These are phyloP conservation scores for Pemphredon lugubris DNA, from an alignment of 2,888 invertebrate genomes.

Conservation along the genomic window DNA sequence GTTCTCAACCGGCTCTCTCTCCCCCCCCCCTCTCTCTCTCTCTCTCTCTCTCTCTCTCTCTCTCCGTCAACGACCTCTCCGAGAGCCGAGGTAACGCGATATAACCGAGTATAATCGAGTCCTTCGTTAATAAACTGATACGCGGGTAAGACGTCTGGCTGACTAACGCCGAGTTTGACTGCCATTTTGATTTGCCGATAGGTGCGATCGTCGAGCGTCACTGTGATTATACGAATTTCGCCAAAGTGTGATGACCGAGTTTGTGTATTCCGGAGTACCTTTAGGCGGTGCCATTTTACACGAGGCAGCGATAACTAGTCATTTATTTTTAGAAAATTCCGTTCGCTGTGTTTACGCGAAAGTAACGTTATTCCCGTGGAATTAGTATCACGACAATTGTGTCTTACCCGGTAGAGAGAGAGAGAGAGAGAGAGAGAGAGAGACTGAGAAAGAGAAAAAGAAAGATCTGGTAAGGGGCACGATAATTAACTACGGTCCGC, in stretches of 20 bases:
- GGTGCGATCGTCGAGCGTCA: background rate
- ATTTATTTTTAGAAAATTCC: too few relatives aligned
- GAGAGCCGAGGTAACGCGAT: background rate
- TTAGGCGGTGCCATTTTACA: too few relatives aligned
- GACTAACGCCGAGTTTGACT: background rate
- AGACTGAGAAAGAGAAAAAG: too few relatives aligned
- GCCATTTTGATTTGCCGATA: background rate
- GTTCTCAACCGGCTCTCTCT: constrained; percentile 74
- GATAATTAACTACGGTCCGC: constrained; percentile 61
- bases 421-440: too few relatives aligned
- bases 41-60: constrained; percentile 39
- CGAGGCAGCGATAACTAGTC: too few relatives aligned
- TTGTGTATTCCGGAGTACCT: too few relatives aligned
- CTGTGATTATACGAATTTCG: background rate
- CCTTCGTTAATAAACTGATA: constrained; percentile 11
- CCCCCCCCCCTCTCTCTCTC: constrained; percentile 37
- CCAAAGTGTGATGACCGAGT: too few relatives aligned
- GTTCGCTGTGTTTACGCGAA: too few relatives aligned
- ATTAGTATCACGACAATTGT: too few relatives aligned
- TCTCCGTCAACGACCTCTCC: constrained; percentile 38
- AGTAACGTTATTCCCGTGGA: too few relatives aligned
- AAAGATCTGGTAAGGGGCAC: constrained; percentile 31
- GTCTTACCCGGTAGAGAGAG: too few relatives aligned
- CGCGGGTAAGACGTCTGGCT: constrained; percentile 1
- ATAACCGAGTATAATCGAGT: constrained; percentile 9